These are phyloP conservation scores for Graphium colonna DNA, from an alignment of 2,888 invertebrate genomes.

Conservation along the genomic window DNA sequence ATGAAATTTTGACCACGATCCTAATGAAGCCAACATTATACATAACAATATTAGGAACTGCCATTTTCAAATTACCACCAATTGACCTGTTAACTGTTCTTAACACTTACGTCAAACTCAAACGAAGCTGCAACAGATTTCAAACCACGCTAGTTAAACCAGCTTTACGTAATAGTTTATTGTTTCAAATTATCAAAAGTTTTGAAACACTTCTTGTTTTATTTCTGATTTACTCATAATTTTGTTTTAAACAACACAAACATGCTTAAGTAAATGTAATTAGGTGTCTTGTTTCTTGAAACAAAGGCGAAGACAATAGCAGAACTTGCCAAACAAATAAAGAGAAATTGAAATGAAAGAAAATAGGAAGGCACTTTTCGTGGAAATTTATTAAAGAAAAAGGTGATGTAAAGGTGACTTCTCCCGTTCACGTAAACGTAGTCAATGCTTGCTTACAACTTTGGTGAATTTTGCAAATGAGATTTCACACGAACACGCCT, in stretches of 20 bases:
- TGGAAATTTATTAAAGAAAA: conserved; percentile 46
- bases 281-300: conserved; percentile 40
- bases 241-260: conserved; percentile 9
- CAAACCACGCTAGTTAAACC: not conserved
- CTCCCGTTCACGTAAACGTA: conserved; percentile 36
- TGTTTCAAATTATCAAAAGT: not conserved
- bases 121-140: no score
- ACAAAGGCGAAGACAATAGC: conserved; percentile 51
- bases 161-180: not conserved
- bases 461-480: conserved; percentile 33
- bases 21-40: no score
- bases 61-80: no score
- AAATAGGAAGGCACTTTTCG: conserved; percentile 41
- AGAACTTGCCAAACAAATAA: conserved; percentile 50
- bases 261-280: conserved; percentile 20
- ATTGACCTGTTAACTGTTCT: no score
- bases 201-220: not conserved
- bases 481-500: conserved; percentile 48
- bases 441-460: conserved; percentile 35
- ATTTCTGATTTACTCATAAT: not conserved
- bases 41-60: no score
- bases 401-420: conserved; percentile 50
- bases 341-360: conserved; percentile 65
- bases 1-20: no score
- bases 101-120: no score